Evolutionary conservation across 1,140 invertebrate species (phyloP).

Genomic region (Phocides pigmalion): DNA sequence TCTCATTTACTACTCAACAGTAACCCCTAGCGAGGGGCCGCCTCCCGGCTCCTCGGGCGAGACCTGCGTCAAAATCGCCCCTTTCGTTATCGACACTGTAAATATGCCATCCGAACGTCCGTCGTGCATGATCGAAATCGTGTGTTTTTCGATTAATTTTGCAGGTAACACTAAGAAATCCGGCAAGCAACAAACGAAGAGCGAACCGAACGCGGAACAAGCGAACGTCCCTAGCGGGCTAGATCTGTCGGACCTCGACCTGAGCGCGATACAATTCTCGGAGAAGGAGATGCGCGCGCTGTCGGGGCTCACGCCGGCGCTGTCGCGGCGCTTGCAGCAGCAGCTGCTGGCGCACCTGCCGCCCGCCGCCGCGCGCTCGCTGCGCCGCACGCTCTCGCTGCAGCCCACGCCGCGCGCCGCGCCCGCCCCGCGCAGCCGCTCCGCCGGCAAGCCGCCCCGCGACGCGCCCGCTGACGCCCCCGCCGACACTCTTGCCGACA

Average conservation of each 20-base stretch:
- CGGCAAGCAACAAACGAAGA: slow-evolving; percentile 55
- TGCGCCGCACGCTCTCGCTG: slow-evolving; percentile 86
- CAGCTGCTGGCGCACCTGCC: slow-evolving; percentile 86
- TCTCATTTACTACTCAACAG: slow-evolving; percentile 13
- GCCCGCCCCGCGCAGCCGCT: slow-evolving; percentile 44
- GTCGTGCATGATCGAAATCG: slow-evolving; percentile 83
- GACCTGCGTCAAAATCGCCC: slow-evolving; percentile 8
- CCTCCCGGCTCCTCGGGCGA: slow-evolving; percentile 5
- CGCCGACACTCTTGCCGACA: not conserved
- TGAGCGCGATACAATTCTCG: slow-evolving; percentile 86
- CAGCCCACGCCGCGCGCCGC: too few relatives aligned
- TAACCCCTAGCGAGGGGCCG: slow-evolving; percentile 9
- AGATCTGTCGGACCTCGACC: slow-evolving; percentile 86
- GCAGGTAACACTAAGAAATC: slow-evolving; percentile 77
- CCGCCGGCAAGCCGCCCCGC: slow-evolving; percentile 15
- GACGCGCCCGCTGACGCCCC: slow-evolving; percentile 30
- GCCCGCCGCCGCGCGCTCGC: slow-evolving; percentile 84
- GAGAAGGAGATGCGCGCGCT: slow-evolving; percentile 87
- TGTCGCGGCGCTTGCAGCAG: slow-evolving; percentile 86
- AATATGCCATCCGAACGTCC: slow-evolving; percentile 73
- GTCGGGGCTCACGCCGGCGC: slow-evolving; percentile 86
- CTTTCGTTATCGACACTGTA: slow-evolving; percentile 55
- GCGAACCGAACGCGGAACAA: slow-evolving; percentile 46
- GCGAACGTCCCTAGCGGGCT: slow-evolving; percentile 77
- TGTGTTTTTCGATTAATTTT: slow-evolving; percentile 81